Evolutionary conservation across 2,113 vertebrate species (phyloP).

Genomic region (Pterocles burchelli): DNA sequence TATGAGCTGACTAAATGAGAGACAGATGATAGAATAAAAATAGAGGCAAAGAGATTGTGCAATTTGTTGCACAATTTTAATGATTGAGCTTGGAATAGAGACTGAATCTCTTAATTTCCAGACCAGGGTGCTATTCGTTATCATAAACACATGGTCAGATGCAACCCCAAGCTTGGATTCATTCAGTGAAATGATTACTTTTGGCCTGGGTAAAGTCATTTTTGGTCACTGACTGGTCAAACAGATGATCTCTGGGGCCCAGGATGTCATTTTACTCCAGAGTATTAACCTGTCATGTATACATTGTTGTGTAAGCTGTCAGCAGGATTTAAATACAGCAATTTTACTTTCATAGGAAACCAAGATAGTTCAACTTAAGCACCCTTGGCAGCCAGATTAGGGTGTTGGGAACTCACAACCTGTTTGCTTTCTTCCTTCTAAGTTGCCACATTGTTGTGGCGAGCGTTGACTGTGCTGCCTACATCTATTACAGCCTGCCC

Average conservation of each 20-base stretch:
- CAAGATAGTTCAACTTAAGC: neutral
- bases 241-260: neutral
- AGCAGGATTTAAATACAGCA: neutral
- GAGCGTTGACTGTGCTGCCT: neutral
- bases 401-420: neutral
- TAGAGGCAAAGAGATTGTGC: slow-evolving; percentile 1
- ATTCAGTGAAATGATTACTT: neutral
- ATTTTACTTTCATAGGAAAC: neutral
- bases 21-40: slow-evolving; percentile 49
- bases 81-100: neutral
- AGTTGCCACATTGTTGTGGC: neutral
- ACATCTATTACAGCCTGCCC: neutral
- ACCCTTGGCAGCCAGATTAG: neutral
- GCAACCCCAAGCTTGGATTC: neutral
- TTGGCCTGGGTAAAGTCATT: neutral
- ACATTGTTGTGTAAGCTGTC: neutral
- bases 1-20: slow-evolving; percentile 37
- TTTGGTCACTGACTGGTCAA: neutral
- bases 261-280: neutral
- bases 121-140: neutral
- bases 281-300: neutral
- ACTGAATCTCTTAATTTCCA: neutral
- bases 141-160: neutral
- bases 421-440: neutral
- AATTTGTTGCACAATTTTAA: slow-evolving; percentile 42